Base-by-base conservation (phyloP, 2,888 invertebrate species). In the Polyploca ridens region DNA sequence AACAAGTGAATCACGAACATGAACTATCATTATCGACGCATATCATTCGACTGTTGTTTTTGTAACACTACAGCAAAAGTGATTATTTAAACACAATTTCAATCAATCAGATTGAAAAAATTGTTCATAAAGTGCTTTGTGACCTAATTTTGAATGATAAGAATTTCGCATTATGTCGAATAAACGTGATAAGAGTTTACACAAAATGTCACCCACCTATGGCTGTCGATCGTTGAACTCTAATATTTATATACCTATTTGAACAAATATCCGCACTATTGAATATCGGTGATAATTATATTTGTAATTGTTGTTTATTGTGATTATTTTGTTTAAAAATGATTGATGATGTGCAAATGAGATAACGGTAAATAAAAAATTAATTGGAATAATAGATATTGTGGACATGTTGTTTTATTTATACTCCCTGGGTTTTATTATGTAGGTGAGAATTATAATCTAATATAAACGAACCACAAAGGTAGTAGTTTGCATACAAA, bases 311-410 rank as follows among this genome's bases (percentile, higher is more conserved):
- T n/a, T 60, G 8, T 13, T 41, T 38, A 63, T 63, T 65, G 61
- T 64, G 66, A 70, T 66, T 74, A 70, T 72, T 71, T 68, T 69
- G 6, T 19, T 54, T 75, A 77, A 76, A 76, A 76, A 73, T 81
- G 74, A 82, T 82, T 73, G 74, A 73, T 80, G 78, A 78, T 79
- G 83, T 88, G 86, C 77, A 86, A 85, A 85, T 84, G 84, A 80
- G 75, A 75, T 78, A 79, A 79, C 78, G 78, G 80, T 85, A 88
- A 85, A 85, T 86, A 79, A 83, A 75, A 81, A 81, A 82, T 13
- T 84, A 83, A 90, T 83, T 85, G 79, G 79, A 87, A 84, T 82
- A 82, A 85, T 89, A 90, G 90, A 87, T 85, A 88, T 83, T 86
- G 84, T 88, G 85, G 69, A 79, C 58, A 58, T 7, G 66, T 77